These are phyloP conservation scores for Macrobrachium nipponense DNA, from an alignment of 1,140 invertebrate species.

Conservation along the genomic window DNA sequence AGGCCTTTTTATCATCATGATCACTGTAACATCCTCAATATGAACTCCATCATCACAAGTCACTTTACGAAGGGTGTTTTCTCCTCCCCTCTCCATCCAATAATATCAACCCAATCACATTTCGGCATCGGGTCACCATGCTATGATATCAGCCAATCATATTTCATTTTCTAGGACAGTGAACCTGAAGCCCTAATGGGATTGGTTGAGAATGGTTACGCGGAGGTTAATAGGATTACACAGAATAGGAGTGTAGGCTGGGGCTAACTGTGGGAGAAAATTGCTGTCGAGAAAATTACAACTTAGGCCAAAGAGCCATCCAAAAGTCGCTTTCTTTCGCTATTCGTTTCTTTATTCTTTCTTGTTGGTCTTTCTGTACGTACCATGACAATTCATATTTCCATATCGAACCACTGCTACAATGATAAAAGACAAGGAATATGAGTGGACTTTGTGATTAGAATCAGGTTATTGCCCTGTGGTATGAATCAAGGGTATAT, in stretches of 20 bases:
- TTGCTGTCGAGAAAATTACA: not conserved
- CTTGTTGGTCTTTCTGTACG: too few relatives aligned
- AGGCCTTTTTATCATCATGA: too few relatives aligned
- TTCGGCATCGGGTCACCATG: constrained; percentile 1
- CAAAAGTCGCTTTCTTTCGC: too few relatives aligned
- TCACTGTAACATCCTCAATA: too few relatives aligned
- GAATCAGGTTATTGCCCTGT: too few relatives aligned
- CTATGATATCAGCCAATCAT: constrained; percentile 47
- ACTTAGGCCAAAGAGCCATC: too few relatives aligned
- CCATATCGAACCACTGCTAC: too few relatives aligned
- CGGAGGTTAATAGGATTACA: constrained; percentile 42
- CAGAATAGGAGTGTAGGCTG: not conserved
- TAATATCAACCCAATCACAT: constrained; percentile 9
- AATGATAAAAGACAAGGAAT: too few relatives aligned
- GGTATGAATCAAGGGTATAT: too few relatives aligned
- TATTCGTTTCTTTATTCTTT: too few relatives aligned
- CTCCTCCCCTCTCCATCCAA: not conserved
- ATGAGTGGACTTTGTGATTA: too few relatives aligned
- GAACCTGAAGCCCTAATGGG: constrained; percentile 47
- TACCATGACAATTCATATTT: too few relatives aligned
- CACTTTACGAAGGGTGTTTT: not conserved
- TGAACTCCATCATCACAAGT: not conserved
- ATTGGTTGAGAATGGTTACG: constrained; percentile 49
- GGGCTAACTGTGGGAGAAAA: not conserved
- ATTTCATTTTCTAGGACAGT: constrained; percentile 51